phyloP scores from a whole-genome alignment of 64 coral and sea anemone species.

The Porites lutea region DNA sequence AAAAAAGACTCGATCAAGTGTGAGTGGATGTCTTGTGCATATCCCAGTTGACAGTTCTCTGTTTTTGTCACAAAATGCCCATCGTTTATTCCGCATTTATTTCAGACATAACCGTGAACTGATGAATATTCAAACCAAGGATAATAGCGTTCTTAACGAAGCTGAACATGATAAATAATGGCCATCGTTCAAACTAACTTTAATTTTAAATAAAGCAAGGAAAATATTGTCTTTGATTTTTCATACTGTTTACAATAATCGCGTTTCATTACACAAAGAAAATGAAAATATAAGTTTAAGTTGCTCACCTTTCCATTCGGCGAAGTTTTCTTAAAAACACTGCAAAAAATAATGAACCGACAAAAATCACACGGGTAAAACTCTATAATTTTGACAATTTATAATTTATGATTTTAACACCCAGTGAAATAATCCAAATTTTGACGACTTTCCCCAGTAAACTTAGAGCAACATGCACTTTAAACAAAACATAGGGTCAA shows the following conservation, averaged over 20 bases:
- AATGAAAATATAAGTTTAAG: neutral
- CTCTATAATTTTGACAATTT: neutral
- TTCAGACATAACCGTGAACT: neutral
- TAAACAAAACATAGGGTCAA: neutral
- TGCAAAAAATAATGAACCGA: constrained; percentile 11
- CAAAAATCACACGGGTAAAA: neutral
- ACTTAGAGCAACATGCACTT: neutral
- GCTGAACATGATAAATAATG: neutral
- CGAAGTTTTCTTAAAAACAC: constrained; percentile 85
- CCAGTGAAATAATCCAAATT: neutral
- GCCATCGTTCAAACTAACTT: constrained; percentile 19
- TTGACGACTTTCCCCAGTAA: neutral
- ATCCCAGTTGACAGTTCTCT: neutral
- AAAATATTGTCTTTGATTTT: constrained; percentile 25
- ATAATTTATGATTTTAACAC: constrained; percentile 13
- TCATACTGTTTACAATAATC: neutral
- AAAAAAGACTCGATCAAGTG: neutral
- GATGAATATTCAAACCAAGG: neutral
- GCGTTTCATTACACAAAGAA: neutral
- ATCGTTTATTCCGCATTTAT: neutral
- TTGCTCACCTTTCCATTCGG: constrained; percentile 70
- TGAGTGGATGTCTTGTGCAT: neutral
- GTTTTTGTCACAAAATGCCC: neutral
- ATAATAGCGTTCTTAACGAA: constrained; percentile 3
- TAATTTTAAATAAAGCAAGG: neutral